phyloP scores from a whole-genome alignment of 1,140 invertebrate genomes.

The Drosophila santomea region DNA sequence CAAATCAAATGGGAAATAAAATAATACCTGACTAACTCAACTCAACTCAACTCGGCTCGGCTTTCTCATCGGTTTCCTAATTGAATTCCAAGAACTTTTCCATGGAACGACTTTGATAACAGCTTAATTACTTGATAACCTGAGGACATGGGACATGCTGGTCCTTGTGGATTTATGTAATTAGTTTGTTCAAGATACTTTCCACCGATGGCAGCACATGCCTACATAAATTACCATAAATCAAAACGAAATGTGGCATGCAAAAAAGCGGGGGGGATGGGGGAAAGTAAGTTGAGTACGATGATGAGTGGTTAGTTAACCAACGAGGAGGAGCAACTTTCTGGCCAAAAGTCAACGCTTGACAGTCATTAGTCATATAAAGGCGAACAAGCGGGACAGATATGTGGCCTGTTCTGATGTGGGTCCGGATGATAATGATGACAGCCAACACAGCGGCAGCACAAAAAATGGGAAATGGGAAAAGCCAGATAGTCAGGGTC shows the following conservation, averaged over 20 bases:
- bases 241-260: constrained; percentile 28
- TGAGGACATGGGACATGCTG: constrained; percentile 21
- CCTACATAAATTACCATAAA: constrained; percentile 54
- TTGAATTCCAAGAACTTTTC: constrained; percentile 27
- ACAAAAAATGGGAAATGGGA: constrained; percentile 19
- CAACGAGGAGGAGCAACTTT: constrained; percentile 30
- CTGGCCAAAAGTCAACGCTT: constrained; percentile 59
- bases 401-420: constrained; percentile 53
- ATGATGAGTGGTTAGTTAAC: constrained; percentile 29
- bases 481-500: constrained; percentile 42
- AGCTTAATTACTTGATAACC: constrained; percentile 54
- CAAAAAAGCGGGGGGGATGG: not conserved
- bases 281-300: not conserved
- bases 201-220: constrained; percentile 20
- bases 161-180: constrained; percentile 39
- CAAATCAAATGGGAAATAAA: constrained; percentile 36
- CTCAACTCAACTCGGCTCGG: not conserved
- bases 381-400: constrained; percentile 36
- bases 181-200: constrained; percentile 38
- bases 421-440: constrained; percentile 63
- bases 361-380: constrained; percentile 78
- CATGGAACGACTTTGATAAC: constrained; percentile 36
- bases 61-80: not conserved
- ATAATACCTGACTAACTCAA: constrained; percentile 7
- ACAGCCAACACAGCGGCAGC: constrained; percentile 53